Percentiles rank a stretch among this genome's conserved stretches.
Evolutionary conservation across 2,113 vertebrate species (phyloP).

Genomic region (Trematomus loennbergii): DNA sequence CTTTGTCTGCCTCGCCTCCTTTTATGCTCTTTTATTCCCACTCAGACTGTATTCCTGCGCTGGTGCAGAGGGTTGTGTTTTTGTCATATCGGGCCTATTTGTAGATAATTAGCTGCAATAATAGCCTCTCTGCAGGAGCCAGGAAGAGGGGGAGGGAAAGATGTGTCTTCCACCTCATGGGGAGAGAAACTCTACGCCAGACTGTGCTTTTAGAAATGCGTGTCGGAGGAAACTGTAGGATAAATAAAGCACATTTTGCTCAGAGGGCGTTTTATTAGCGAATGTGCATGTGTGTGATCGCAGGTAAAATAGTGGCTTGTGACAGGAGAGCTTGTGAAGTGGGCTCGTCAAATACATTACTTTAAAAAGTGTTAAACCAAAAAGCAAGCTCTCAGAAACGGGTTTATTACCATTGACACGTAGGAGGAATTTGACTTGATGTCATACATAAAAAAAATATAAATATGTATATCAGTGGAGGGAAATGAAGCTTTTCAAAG

Average conservation of each 20-base stretch:
- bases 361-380: slow-evolving; percentile 74
- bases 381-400: slow-evolving; percentile 29
- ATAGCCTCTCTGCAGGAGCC: slow-evolving; percentile 79
- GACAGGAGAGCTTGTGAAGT: slow-evolving; percentile 65
- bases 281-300: slow-evolving; percentile 50
- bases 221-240: slow-evolving; percentile 49
- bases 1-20: slow-evolving; percentile 59
- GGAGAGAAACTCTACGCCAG: slow-evolving; percentile 67
- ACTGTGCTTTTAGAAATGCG: slow-evolving; percentile 63
- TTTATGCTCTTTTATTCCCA: slow-evolving; percentile 56
- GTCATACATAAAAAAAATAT: too few relatives aligned
- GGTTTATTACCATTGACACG: too few relatives aligned
- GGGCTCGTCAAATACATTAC: slow-evolving; percentile 78
- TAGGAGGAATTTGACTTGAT: too few relatives aligned
- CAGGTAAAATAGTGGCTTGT: slow-evolving; percentile 66
- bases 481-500: neutral
- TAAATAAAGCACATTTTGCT: slow-evolving; percentile 59
- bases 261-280: slow-evolving; percentile 48
- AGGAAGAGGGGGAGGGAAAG: slow-evolving; percentile 66
- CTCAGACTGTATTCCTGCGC: slow-evolving; percentile 68
- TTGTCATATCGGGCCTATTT: slow-evolving; percentile 83
- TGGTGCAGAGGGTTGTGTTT: slow-evolving; percentile 73
- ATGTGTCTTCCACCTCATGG: slow-evolving; percentile 76
- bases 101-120: slow-evolving; percentile 86
- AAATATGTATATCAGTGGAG: too few relatives aligned